Conservation (phyloP, 2,888 invertebrate species). For the Epirrhoe alternata region DNA sequence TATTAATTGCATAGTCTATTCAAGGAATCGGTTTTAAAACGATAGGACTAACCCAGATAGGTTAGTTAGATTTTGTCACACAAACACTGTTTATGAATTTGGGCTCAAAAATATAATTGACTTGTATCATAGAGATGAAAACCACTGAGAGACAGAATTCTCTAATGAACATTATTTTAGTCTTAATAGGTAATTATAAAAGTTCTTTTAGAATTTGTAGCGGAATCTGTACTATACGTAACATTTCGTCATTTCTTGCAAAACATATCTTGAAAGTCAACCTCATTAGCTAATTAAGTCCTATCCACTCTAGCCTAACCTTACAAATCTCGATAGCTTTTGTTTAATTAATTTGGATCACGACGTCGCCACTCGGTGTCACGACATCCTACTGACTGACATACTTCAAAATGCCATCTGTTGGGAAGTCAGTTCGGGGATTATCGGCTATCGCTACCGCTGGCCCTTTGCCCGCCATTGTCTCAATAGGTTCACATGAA, state of each 20-base stretch:
- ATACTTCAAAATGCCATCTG: slow-evolving; percentile 84
- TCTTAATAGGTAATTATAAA: too few species aligned
- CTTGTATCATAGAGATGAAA: too few species aligned
- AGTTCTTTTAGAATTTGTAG: too few species aligned
- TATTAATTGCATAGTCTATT: not conserved
- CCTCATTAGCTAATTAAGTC: slow-evolving; percentile 49
- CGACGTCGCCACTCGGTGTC: slow-evolving; percentile 83
- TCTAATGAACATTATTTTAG: too few species aligned
- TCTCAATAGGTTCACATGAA: slow-evolving; percentile 46
- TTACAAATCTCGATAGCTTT: slow-evolving; percentile 81
- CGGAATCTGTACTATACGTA: too few species aligned
- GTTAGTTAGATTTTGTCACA: too few species aligned
- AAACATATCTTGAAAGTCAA: slow-evolving; percentile 8
- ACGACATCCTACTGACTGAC: slow-evolving; percentile 81
- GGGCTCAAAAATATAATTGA: too few species aligned
- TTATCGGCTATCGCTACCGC: slow-evolving; percentile 70
- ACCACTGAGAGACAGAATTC: too few species aligned
- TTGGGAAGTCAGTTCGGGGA: slow-evolving; percentile 55
- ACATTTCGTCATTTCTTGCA: too few species aligned
- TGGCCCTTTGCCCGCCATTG: slow-evolving; percentile 58
- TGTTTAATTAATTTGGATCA: slow-evolving; percentile 85
- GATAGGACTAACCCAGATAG: too few species aligned
- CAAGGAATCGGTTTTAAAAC: not conserved
- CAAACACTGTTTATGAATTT: not conserved
- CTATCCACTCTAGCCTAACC: slow-evolving; percentile 67